A percentile compares a stretch with the other conserved stretches of the same genome.
These are phyloP conservation scores for Hippolais icterina DNA, from an alignment of 2,113 vertebrate species.

Conservation along the genomic window DNA sequence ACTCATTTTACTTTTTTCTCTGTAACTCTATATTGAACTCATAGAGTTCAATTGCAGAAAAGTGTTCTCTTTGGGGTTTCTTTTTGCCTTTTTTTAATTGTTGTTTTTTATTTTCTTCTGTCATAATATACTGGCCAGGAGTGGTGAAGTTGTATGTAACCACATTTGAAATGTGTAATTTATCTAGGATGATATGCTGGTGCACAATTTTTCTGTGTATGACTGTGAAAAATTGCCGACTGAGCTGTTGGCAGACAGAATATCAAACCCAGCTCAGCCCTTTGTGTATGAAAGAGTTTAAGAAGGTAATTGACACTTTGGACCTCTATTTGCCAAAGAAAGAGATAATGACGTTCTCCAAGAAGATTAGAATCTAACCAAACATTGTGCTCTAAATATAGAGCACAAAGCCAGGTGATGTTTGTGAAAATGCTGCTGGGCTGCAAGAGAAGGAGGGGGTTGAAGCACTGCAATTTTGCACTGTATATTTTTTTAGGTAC, in stretches of 20 bases:
- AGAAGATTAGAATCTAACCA: slow-evolving; percentile 73
- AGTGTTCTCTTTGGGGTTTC: neutral
- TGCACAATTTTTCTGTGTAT: slow-evolving; percentile 46
- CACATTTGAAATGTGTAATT: slow-evolving; percentile 52
- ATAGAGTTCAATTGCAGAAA: neutral
- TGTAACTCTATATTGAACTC: neutral
- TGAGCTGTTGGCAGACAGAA: slow-evolving; percentile 39
- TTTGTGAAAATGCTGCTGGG: slow-evolving; percentile 70
- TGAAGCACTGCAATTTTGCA: slow-evolving; percentile 46
- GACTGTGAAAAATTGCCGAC: slow-evolving; percentile 52
- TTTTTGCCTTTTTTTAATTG: neutral
- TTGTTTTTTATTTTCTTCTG: neutral
- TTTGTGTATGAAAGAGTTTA: slow-evolving; percentile 45
- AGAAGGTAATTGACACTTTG: slow-evolving; percentile 70
- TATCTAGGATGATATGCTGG: slow-evolving; percentile 22
- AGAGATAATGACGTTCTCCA: slow-evolving; percentile 67
- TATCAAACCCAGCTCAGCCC: slow-evolving; percentile 49
- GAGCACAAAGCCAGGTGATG: slow-evolving; percentile 62
- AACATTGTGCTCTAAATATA: slow-evolving; percentile 74
- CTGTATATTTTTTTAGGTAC: slow-evolving; percentile 75
- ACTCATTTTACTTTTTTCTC: neutral
- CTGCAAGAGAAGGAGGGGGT: slow-evolving; percentile 5
- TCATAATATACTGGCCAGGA: neutral
- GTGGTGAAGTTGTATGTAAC: neutral
- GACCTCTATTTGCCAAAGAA: slow-evolving; percentile 66